Percentiles rank a stretch among this genome's conserved stretches.
Conservation (phyloP, 1,140 invertebrate genomes). For the Trissolcus basalis region DNA sequence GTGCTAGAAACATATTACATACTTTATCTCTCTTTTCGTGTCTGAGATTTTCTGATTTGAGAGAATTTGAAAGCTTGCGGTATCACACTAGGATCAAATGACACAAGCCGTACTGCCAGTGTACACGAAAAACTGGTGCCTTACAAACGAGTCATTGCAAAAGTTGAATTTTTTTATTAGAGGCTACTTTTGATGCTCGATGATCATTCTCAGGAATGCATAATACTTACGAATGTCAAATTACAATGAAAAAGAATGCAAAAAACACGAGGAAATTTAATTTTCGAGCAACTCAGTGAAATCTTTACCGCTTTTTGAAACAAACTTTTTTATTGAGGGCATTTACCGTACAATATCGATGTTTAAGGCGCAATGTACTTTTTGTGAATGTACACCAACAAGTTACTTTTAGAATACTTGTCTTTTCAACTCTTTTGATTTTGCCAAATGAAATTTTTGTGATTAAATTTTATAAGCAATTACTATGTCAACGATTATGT, state of each 20-base stretch:
- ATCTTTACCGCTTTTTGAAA: neutral
- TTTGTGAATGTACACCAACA: neutral
- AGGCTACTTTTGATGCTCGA: conserved; percentile 38
- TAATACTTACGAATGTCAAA: conserved; percentile 11
- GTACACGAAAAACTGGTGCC: conserved; percentile 14
- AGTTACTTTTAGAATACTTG: conserved; percentile 4
- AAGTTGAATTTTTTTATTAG: conserved; percentile 14
- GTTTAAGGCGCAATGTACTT: conserved; percentile 30
- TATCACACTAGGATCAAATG: no score
- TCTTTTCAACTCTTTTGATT: conserved; percentile 4
- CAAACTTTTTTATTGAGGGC: conserved; percentile 24
- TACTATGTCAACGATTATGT: no score
- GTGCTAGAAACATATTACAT: no score
- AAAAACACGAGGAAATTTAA: neutral
- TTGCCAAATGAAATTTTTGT: conserved; percentile 14
- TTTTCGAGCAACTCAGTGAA: neutral
- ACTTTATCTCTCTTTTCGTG: no score
- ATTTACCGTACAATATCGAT: conserved; percentile 25
- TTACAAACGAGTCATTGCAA: conserved; percentile 9
- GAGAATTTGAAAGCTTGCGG: no score
- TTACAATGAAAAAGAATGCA: no score
- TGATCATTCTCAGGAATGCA: conserved; percentile 10
- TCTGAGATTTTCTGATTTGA: no score
- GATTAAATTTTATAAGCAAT: no score
- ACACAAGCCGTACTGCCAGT: no score